A percentile compares a stretch with the other conserved stretches of the same genome.
Conservation (phyloP, 2,113 vertebrate species). For the Cavia porcellus region DNA sequence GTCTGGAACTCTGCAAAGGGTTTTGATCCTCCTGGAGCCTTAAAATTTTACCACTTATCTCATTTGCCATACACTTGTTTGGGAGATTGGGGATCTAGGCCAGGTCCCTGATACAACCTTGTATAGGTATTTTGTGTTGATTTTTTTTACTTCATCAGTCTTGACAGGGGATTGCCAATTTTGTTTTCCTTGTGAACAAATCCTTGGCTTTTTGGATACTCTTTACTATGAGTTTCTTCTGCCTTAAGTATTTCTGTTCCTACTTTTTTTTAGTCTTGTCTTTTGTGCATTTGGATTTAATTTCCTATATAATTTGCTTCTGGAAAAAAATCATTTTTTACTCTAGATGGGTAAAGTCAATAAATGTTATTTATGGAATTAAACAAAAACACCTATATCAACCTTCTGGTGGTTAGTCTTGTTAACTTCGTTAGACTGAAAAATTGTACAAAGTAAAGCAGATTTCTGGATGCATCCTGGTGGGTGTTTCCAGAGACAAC, state of each 20-base stretch:
- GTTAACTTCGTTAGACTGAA: background rate
- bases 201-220: background rate
- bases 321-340: background rate
- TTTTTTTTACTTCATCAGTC: background rate
- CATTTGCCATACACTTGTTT: no score
- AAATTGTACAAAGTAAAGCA: background rate
- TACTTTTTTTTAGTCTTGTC: background rate
- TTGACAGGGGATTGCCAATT: background rate
- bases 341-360: background rate
- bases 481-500: background rate
- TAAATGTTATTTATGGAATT: background rate
- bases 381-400: background rate
- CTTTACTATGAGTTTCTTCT: background rate
- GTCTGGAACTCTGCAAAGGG: no score
- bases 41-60: no score
- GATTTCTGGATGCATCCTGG: background rate
- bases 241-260: background rate
- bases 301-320: background rate
- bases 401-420: background rate
- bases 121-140: background rate
- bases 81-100: no score
- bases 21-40: no score
- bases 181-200: background rate
- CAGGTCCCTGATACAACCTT: background rate
- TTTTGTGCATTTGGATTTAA: background rate